Percentiles rank a stretch among this genome's conserved stretches.
Conservation (phyloP, 2,888 invertebrate genomes). For the Epinotia brunnichana region DNA sequence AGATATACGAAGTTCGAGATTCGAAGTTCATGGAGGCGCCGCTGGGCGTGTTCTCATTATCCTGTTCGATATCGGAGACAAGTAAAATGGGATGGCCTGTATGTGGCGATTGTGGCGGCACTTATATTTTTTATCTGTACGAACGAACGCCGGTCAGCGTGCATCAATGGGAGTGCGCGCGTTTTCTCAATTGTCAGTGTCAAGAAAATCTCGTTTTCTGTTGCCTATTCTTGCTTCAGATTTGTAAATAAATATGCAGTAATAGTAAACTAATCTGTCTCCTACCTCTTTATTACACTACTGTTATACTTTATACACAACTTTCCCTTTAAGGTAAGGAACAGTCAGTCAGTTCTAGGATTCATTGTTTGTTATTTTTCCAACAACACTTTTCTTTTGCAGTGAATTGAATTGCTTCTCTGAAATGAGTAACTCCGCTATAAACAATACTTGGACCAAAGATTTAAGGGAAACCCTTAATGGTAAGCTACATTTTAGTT, state of each 20-base stretch:
- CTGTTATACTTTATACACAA: background rate
- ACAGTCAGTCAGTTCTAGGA: background rate
- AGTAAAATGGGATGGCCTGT: background rate
- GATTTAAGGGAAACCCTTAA: constrained; percentile 53
- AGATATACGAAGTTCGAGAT: too few species aligned
- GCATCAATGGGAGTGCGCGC: constrained; percentile 29
- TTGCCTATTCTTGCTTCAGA: background rate
- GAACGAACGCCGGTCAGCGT: background rate
- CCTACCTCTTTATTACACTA: background rate
- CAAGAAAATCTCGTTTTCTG: constrained; percentile 1
- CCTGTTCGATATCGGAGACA: too few species aligned
- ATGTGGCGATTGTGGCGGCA: too few species aligned
- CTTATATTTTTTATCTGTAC: constrained; percentile 11
- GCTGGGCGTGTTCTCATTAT: too few species aligned
- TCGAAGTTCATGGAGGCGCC: too few species aligned
- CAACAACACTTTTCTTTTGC: constrained; percentile 14
- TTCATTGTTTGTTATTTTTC: constrained; percentile 7
- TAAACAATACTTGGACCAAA: constrained; percentile 55
- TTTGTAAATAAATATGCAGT: constrained; percentile 30
- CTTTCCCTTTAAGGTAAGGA: constrained; percentile 7
- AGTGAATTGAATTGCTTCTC: background rate
- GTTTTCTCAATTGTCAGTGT: constrained; percentile 39
- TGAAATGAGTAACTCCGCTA: constrained; percentile 55
- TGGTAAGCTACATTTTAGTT: constrained; percentile 47
- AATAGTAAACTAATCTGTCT: background rate